Evolutionary conservation across 1,140 invertebrate species (phyloP).

Genomic region (Aphaenogaster rudis): DNA sequence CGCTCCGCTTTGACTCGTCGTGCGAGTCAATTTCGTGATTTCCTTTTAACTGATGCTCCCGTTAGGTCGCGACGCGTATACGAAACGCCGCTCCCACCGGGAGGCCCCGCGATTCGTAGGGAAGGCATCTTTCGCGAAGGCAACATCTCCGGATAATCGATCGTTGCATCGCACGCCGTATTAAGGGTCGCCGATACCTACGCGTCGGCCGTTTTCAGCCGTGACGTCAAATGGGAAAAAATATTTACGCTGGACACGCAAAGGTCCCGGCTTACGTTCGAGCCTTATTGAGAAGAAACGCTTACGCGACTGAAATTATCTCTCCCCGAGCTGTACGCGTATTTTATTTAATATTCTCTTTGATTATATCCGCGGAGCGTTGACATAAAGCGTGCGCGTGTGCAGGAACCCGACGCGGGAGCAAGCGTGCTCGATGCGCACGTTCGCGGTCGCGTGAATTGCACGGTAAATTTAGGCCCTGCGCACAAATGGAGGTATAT

Average conservation of each 20-base stretch:
- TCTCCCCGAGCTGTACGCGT: neutral
- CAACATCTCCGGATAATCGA: slow-evolving; percentile 20
- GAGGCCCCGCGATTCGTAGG: neutral
- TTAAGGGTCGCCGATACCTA: neutral
- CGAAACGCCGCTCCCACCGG: neutral
- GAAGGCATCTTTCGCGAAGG: neutral
- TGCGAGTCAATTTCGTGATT: neutral
- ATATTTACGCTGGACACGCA: neutral
- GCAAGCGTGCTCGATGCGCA: neutral
- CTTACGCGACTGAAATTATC: slow-evolving; percentile 23
- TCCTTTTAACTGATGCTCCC: slow-evolving; percentile 29
- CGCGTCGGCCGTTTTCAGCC: neutral
- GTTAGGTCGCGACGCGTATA: slow-evolving; percentile 19
- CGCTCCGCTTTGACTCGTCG: slow-evolving; percentile 14
- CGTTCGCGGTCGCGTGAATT: slow-evolving; percentile 31
- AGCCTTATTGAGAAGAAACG: neutral
- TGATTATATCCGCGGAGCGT: slow-evolving; percentile 5
- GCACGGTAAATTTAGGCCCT: slow-evolving; percentile 33
- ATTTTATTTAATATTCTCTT: slow-evolving; percentile 4
- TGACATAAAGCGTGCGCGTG: neutral
- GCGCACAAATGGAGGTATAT: no score
- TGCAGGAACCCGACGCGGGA: neutral
- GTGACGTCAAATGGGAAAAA: slow-evolving; percentile 40
- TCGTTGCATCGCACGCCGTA: neutral
- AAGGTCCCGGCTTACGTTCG: slow-evolving; percentile 20